Base-by-base conservation (phyloP, 2,113 vertebrate species). In the Macaca nemestrina region DNA sequence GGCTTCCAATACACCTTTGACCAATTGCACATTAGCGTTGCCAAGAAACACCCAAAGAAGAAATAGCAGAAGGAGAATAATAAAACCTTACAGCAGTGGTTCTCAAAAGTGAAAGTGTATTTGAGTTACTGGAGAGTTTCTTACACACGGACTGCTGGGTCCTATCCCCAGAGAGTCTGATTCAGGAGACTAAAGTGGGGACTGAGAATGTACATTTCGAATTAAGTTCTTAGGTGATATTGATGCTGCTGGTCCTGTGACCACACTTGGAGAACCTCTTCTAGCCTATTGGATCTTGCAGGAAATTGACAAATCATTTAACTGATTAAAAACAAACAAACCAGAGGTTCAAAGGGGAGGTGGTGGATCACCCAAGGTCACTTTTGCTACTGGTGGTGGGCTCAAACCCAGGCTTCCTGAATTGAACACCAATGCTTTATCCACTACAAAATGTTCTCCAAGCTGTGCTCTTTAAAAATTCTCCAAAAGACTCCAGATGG, bases 401-500 rank as follows among this genome's bases (percentile, higher is more conserved):
- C 61, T 45, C 80, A 90, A 72, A 95, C 70, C 75, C 59, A 95
- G 57, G 50, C 64, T 88, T 79, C 84, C 80, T 87, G 68, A 90
- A 87, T 73, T 79, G 72, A 89, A 86, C 50, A 52, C 32, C 27
- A 90, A 79, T 50, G 17, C 38, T 90, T 84, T 96, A 70, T 80
- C 80, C 35, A 78, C 76, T 96, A 82, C 57, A 90, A 90, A 93
- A 94, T 73, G 57, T 80, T 96, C 57, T 97, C 59, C 79, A 94
- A 97, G 93, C 76, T 68, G 32, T 48, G 70, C 67, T 90, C 95
- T 96, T 98, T 88, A 95, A 96, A 97, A 97, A 97, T 93, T 80
- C 90, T 97, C 84, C 85, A 93, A 73, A 95, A 95, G 80, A 82
- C 95, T 93, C 97, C 97, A 98, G 97, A 98, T 97, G 98, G 98